These are phyloP conservation scores for Caradrina clavipalpis DNA, from an alignment of 2,888 invertebrate species.

Conservation along the genomic window DNA sequence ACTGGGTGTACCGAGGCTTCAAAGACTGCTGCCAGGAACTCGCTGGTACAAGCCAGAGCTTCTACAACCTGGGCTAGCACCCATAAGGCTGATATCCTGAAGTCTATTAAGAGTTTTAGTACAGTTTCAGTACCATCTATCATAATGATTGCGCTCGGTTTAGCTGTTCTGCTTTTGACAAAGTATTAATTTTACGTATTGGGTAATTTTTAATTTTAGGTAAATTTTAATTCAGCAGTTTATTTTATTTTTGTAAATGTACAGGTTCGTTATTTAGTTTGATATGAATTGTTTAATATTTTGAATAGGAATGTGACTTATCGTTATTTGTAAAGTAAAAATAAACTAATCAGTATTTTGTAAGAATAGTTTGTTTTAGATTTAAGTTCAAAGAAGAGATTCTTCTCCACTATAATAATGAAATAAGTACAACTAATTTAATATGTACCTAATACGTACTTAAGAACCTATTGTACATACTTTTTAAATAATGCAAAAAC, in stretches of 20 bases:
- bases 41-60: slow-evolving; percentile 68
- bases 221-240: neutral
- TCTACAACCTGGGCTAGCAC: slow-evolving; percentile 75
- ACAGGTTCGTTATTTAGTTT: neutral
- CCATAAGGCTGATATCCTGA: slow-evolving; percentile 76
- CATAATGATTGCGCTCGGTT: slow-evolving; percentile 51
- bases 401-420: slow-evolving; percentile 67
- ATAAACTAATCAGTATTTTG: neutral
- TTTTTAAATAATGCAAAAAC: slow-evolving; percentile 4
- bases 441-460: neutral
- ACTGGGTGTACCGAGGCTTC: slow-evolving; percentile 71
- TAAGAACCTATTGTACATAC: neutral
- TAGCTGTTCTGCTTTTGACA: slow-evolving; percentile 7
- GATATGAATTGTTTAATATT: neutral
- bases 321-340: neutral
- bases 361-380: slow-evolving; percentile 5
- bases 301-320: neutral
- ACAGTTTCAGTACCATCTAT: slow-evolving; percentile 67
- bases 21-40: slow-evolving; percentile 64
- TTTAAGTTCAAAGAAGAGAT: slow-evolving; percentile 66
- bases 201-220: neutral
- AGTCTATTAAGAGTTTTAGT: slow-evolving; percentile 66
- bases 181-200: slow-evolving; percentile 13
- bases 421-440: slow-evolving; percentile 4
- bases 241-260: neutral